phyloP scores from a whole-genome alignment of 2,797 vertebrate species.

The Caiman crocodilus region DNA sequence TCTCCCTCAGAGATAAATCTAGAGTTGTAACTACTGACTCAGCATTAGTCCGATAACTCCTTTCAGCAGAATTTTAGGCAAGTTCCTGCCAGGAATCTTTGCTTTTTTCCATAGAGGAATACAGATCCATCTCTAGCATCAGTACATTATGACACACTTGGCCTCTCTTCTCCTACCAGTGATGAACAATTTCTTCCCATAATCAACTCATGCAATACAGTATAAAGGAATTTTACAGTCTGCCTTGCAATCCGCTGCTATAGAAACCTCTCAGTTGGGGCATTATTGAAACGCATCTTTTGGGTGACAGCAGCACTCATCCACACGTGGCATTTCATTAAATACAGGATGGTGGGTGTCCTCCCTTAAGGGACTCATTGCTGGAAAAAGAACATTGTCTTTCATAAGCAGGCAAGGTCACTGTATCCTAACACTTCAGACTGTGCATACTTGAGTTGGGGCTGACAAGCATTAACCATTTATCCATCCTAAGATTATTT shows the following conservation, averaged over 20 bases:
- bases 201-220: fast-evolving
- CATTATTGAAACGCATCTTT: neutral
- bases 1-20: fast-evolving
- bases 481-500: neutral
- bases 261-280: neutral
- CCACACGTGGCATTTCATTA: slow-evolving; percentile 19
- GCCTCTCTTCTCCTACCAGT: neutral
- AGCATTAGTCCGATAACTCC: neutral
- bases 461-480: slow-evolving; percentile 15
- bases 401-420: slow-evolving; percentile 48
- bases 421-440: neutral
- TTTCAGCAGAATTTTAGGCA: neutral
- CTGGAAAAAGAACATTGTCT: slow-evolving; percentile 51
- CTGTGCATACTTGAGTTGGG: neutral
- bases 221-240: neutral
- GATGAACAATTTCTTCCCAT: neutral
- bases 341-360: slow-evolving; percentile 36
- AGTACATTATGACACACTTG: neutral
- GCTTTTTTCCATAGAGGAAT: neutral
- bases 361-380: slow-evolving; percentile 11
- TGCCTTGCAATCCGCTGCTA: neutral
- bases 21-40: slow-evolving; percentile 22
- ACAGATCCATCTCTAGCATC: neutral
- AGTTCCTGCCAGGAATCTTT: neutral
- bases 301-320: neutral